Evolutionary conservation across 2,797 vertebrate genomes (phyloP), one percentile per base, ranked within the genome.

Genomic region (Pantherophis alleghaniensis): DNA sequence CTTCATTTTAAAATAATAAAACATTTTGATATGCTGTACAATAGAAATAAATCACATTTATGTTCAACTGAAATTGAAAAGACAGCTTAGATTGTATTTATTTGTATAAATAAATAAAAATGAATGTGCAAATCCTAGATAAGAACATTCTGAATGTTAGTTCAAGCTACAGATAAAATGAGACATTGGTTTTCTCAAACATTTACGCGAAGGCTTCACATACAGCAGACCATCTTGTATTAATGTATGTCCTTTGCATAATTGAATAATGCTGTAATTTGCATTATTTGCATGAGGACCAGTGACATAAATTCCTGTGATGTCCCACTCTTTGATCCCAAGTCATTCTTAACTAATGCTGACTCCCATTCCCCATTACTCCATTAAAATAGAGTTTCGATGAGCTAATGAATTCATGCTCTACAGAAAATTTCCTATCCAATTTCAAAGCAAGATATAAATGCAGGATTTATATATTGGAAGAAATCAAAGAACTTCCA

Each of bases 401-500:
- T 79, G 32, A 42, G 32, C 18, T 28, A 87, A 87, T 87, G 20
- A 88, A 42, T 55, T 47, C 13, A 61, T 26, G 24, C 26, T 42
- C 53, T 28, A 74, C 13, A 56, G 57, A 53, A 28, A 32, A 53
- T 91, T 79, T 53, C 10, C 79, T 14, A 66, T 28, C 42, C 18
- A 63, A 26, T 56, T 20, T 61, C 60, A 37, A 89, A 83, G 26
- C 1, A 88, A 3, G 16, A 53, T 14, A 53, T 51, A 37, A 24
- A 86, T 18, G 28, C 24, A 37, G 16, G 47, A 51, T 56, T 51
- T 9, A 92, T 61, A 42, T 86, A 86, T 53, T 63, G 63, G 93
- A 95, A 4, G 92, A 95, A 10, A 0, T 91, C 79, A 94, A 93
- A 94, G 86, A 55, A 92, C 63, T 95, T 91, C 95, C 93, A 94